Evolutionary conservation across 2,113 vertebrate species (phyloP), one percentile per base, ranked within the genome.

Genomic region (Ondatra zibethicus): DNA sequence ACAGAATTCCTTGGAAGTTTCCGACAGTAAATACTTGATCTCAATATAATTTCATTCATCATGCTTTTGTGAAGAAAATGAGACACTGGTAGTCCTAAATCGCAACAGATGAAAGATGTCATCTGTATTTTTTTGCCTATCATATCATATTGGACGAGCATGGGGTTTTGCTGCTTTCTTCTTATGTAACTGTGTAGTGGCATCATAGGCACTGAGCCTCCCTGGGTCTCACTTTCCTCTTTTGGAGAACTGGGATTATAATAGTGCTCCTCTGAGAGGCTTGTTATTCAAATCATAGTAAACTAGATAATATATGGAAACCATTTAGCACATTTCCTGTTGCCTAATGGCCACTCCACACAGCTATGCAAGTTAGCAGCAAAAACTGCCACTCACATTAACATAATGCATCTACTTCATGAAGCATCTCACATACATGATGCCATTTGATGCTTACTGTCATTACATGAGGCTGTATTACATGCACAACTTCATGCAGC

Each of bases 371-470:
- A 80, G n/a, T 84, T 93, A 58, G 10, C 7, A 75, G 13, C 31
- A 87, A 84, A 66, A 93, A 86, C 77, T 61, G 39, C 45, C 39
- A 91, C 25, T 95, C 42, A 45, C 25, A 82, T 95, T 93, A 91
- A 47, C 73, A 92, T 94, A 84, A 92, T 70, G 63, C 58, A 93
- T 93, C 31, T 31, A 88, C 86, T 94, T 97, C 78, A 82, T 1
- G 86, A 77, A 90, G 77, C 17, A 27, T 19, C 75, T 94, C 81
- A 95, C 16, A 50, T 75, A 9, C 58, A 55, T 52, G 25, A 42
- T 96, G 31, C 1, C 75, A 68, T 63, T 86, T 63, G 25, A 45
- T 75, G 58, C 73, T 95, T 65, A 50, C 8, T 80, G 17, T 87
- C 70, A 92, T 68, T 89, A 39, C 39, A 17, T 42, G 0, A 73